Base-by-base conservation (phyloP, 64 coral and sea anemone genomes). In the Dendrophyllia cribrosa region DNA sequence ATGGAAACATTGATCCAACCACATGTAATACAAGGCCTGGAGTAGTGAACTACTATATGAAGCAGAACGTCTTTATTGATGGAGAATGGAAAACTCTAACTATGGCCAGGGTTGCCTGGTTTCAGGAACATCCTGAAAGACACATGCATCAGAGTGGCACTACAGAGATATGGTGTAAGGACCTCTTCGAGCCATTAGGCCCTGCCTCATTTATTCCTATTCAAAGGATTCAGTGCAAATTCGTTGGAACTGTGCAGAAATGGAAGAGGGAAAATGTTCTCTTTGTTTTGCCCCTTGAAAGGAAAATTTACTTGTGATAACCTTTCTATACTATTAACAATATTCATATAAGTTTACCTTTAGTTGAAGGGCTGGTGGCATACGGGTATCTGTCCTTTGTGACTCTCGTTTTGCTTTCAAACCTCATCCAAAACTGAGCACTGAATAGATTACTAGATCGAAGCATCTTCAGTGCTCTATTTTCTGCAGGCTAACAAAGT, bases 241-340 rank as follows among this genome's bases (percentile, higher is more conserved):
- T 89, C 53, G 82, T 95, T 19, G 87, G 86, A 70, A 87, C 92
- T 72, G 65, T 94, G 70, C 76, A 94, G 15, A 74, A 55, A 1
- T 24, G 88, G 43, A 50, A 83, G 4, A 83, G 85, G 10, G 85
- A 94, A 72, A 21, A 46, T 74, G 75, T 94, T 24, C 73, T 93
- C 65, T 83, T 93, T 59, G 74, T 88, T 15, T 93, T 58, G 59
- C 84, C 91, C 17, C 19, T 93, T 0, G 63, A 66, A 66, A 66
- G 63, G 63, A 66, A 66, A 4, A 60, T 60, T 60, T 60, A 60
- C 0, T 60, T 60, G 58, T 60, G 58, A 60, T 60, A 66, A n/a
- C n/a, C n/a, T 66, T 8, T 66, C 0, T 66, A 66, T 66, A 66
- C 16, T 20, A 20, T 8, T 66, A 19, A n/a, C 16, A 66, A n/a